phyloP scores from a whole-genome alignment of 2,113 vertebrate genomes.

The rabbit (Oryctolagus cuniculus) region mOryCun1.1 NC_091445.1:86267001-86267500 shows the following conservation, averaged over 20 bases:
- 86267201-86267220: constrained; percentile 55
- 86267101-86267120: not conserved
- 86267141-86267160: constrained; percentile 34
- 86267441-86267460: no score
- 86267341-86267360: no score
- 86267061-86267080: not conserved
- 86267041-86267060: constrained; percentile 11
- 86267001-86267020: constrained; percentile 3
- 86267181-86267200: constrained; percentile 65
- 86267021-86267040: constrained; percentile 3
- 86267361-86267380: no score
- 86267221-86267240: constrained; percentile 54
- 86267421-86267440: no score
- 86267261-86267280: constrained; percentile 33
- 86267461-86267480: no score
- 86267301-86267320: not conserved
- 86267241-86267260: constrained; percentile 57
- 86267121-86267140: constrained; percentile 24
- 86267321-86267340: no score
- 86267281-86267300: constrained; percentile 60
- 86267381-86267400: no score
- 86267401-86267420: no score
- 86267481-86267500: no score
- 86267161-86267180: constrained; percentile 58
- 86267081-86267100: not conserved